phyloP scores from a whole-genome alignment of 2,113 vertebrate genomes.

The Thinocorus orbignyianus region DNA sequence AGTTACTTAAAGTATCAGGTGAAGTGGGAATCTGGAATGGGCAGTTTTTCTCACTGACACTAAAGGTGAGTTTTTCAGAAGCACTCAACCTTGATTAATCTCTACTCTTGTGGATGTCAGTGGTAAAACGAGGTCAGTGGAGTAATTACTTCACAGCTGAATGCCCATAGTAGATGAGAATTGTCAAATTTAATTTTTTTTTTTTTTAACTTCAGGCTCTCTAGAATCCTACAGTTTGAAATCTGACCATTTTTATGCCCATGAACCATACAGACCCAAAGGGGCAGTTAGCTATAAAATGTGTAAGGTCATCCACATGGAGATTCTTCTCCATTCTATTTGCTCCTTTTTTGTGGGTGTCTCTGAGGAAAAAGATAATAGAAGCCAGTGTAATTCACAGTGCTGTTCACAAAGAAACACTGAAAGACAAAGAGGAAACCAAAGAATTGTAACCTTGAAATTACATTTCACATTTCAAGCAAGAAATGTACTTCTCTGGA shows the following conservation, averaged over 20 bases:
- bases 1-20: neutral
- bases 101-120: neutral
- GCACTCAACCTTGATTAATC: conserved; percentile 28
- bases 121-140: conserved; percentile 29
- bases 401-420: neutral
- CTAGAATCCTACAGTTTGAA: neutral
- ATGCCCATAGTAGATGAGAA: neutral
- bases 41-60: neutral
- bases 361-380: neutral
- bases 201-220: neutral
- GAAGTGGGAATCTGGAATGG: neutral
- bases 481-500: neutral
- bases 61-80: conserved; percentile 34
- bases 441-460: conserved; percentile 12
- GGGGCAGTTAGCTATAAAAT: neutral
- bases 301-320: neutral
- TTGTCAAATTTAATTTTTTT: neutral
- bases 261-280: neutral
- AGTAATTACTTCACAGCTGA: conserved; percentile 55
- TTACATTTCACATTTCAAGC: neutral
- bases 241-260: neutral
- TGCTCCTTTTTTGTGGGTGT: neutral
- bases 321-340: neutral
- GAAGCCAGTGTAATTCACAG: neutral
- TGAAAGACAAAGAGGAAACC: neutral